Evolutionary conservation across 2,888 invertebrate genomes (phyloP).

Genomic region (Piscicola geometra): DNA sequence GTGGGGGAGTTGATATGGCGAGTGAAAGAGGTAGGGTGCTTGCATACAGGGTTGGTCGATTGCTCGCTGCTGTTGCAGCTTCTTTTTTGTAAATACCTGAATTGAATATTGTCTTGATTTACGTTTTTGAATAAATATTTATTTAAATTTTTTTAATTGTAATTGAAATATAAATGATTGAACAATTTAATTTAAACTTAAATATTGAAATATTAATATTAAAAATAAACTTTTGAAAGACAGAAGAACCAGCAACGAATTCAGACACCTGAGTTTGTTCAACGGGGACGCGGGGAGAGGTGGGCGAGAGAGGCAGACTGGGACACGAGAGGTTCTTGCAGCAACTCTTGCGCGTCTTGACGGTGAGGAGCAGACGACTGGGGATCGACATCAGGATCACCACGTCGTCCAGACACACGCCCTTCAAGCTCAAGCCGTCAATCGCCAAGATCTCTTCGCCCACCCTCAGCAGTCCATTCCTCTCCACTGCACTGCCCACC

Average conservation of each 20-base stretch:
- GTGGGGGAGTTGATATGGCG: constrained; percentile 43
- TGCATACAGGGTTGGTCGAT: constrained; percentile 41
- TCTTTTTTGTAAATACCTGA: constrained; percentile 15
- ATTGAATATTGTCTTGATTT: too few species aligned
- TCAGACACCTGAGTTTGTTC: constrained; percentile 29
- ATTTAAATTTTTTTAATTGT: too few species aligned
- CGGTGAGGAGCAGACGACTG: constrained; percentile 83
- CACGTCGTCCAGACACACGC: constrained; percentile 97
- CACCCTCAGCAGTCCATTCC: constrained; percentile 91
- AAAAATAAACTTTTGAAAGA: neutral
- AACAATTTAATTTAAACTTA: too few species aligned
- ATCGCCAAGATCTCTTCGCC: constrained; percentile 98
- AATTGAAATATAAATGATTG: too few species aligned
- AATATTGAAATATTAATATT: neutral
- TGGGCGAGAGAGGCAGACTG: constrained; percentile 46
- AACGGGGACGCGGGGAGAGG: neutral
- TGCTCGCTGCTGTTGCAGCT: constrained; percentile 7
- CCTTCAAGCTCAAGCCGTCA: constrained; percentile 91
- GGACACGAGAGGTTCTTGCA: constrained; percentile 50
- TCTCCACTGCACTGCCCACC: constrained; percentile 90
- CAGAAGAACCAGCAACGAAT: neutral
- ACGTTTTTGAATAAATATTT: too few species aligned
- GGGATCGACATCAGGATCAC: constrained; percentile 99
- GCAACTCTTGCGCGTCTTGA: constrained; percentile 57
- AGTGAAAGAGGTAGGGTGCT: constrained; percentile 46